Conservation (phyloP, 2,888 invertebrate genomes). For the Eilema griseolum region DNA sequence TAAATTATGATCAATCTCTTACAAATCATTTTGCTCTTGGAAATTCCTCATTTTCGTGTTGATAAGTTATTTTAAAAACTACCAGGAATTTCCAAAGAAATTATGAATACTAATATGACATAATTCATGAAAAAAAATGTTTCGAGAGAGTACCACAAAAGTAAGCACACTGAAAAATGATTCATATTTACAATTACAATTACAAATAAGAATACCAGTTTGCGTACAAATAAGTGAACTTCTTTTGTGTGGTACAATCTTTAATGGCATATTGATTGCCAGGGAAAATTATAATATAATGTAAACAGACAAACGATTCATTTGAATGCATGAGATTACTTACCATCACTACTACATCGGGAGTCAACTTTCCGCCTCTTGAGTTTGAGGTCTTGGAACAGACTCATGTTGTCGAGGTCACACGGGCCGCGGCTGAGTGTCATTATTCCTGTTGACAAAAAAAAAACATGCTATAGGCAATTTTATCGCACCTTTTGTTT, state of each 20-base stretch:
- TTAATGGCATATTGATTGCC: background rate
- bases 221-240: background rate
- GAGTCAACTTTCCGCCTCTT: constrained; percentile 99
- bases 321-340: constrained; percentile 66
- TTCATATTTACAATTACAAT: background rate
- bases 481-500: constrained; percentile 18
- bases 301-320: background rate
- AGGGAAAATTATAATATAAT: background rate
- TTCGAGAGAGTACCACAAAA: background rate
- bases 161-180: background rate
- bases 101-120: background rate
- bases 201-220: background rate
- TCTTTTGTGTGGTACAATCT: background rate
- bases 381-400: constrained; percentile 99
- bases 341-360: constrained; percentile 98
- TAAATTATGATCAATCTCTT: background rate
- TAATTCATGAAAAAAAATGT: background rate
- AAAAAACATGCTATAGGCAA: constrained; percentile 28
- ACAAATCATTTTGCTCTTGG: background rate
- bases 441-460: constrained; percentile 94
- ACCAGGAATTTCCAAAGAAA: background rate
- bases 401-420: constrained; percentile 99
- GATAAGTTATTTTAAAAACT: background rate
- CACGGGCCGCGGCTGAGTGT: constrained; percentile 99
- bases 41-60: background rate